Evolutionary conservation across 2,797 vertebrate species (phyloP).

Genomic region (Prionace glauca): DNA sequence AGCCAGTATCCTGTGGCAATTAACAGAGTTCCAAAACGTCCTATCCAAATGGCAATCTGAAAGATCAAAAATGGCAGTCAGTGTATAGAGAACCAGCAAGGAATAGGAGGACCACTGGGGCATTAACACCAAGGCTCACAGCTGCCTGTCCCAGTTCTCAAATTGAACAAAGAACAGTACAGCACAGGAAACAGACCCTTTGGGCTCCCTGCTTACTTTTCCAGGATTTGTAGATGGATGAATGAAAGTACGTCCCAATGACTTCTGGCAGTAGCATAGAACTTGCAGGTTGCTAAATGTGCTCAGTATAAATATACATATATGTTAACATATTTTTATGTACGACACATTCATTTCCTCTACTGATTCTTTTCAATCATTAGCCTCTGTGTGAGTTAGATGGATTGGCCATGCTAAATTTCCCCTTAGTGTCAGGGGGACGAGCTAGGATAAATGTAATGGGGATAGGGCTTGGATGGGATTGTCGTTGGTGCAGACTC

Average conservation of each 20-base stretch:
- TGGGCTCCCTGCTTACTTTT: not conserved
- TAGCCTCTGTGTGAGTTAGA: no score
- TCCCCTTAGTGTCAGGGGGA: no score
- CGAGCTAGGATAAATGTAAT: no score
- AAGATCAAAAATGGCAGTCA: not conserved
- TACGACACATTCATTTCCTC: not conserved
- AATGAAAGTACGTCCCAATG: not conserved
- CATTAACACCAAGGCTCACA: not conserved
- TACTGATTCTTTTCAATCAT: not conserved
- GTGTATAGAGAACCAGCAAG: not conserved
- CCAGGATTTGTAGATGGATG: not conserved
- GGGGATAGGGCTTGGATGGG: no score
- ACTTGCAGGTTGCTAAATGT: not conserved
- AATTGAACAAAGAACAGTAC: no score
- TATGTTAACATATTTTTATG: not conserved
- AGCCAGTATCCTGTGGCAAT: not conserved
- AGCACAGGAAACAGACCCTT: no score
- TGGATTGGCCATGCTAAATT: no score
- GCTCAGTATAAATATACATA: not conserved
- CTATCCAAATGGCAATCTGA: not conserved
- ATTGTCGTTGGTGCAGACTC: no score
- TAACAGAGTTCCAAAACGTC: not conserved
- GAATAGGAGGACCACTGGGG: not conserved
- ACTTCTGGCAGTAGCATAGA: not conserved
- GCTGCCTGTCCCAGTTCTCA: not conserved